These are phyloP conservation scores for Acleris literana DNA, from an alignment of 2,888 invertebrate species.

Conservation along the genomic window DNA sequence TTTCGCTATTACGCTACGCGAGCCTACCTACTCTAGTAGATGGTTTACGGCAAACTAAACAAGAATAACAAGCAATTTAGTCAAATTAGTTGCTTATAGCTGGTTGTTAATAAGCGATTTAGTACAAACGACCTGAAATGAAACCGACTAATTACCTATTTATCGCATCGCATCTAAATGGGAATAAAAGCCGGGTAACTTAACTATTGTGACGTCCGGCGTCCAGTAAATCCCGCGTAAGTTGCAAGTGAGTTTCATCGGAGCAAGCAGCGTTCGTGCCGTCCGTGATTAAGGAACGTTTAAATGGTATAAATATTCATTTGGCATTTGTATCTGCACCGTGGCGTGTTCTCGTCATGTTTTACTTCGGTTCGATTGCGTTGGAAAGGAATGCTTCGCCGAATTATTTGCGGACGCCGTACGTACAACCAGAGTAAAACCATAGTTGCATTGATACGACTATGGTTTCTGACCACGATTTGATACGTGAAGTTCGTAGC, in stretches of 20 bases:
- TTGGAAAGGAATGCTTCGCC: constrained; percentile 11
- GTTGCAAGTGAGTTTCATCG: constrained; percentile 42
- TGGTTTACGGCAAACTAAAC: neutral
- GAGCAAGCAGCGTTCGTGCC: constrained; percentile 57
- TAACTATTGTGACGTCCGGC: constrained; percentile 4
- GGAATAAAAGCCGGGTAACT: constrained; percentile 9
- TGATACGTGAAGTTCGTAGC: no score
- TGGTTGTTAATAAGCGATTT: constrained; percentile 22
- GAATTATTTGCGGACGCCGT: neutral
- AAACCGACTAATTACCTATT: constrained; percentile 10
- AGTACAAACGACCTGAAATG: constrained; percentile 16
- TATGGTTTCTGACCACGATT: no score
- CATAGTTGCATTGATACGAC: no score
- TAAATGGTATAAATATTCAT: constrained; percentile 77
- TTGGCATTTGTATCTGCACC: constrained; percentile 55
- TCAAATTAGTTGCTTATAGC: constrained; percentile 15
- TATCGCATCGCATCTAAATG: constrained; percentile 22
- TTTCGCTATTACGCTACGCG: no score
- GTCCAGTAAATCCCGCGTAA: constrained; percentile 36
- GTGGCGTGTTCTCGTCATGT: constrained; percentile 60
- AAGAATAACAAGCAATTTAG: constrained; percentile 10
- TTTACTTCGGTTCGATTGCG: constrained; percentile 39
- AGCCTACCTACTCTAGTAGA: no score
- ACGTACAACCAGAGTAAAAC: no score
- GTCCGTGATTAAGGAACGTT: constrained; percentile 74